Conservation (phyloP, 2,113 vertebrate genomes). For the Paracanthobrama guichenoti region DNA sequence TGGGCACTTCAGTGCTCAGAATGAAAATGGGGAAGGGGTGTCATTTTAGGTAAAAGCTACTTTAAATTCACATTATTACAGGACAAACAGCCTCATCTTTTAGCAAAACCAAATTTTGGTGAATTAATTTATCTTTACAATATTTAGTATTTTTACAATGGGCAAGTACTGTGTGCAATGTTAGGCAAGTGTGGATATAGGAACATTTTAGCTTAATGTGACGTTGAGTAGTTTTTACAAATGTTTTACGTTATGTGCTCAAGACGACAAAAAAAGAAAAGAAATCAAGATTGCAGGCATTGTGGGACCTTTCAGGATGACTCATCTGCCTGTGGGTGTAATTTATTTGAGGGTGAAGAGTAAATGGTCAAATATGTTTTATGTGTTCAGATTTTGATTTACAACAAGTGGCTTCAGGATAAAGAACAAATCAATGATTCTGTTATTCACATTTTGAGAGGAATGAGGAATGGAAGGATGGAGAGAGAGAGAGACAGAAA, state of each 20-base stretch:
- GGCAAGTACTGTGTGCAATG: not conserved
- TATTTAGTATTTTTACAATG: not conserved
- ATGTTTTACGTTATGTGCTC: not conserved
- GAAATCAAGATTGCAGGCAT: not conserved
- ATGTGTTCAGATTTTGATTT: not conserved
- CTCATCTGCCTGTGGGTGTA: slow-evolving; percentile 17
- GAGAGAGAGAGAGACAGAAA: not conserved
- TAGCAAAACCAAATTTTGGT: not conserved
- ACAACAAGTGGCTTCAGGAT: not conserved
- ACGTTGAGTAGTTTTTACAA: not conserved
- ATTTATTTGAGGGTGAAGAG: not conserved
- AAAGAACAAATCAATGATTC: not conserved
- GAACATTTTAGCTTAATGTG: not conserved
- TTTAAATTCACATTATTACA: slow-evolving; percentile 30
- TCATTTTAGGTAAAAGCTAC: slow-evolving; percentile 32
- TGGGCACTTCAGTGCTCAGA: slow-evolving; percentile 30
- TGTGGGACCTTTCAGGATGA: slow-evolving; percentile 8
- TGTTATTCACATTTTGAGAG: not conserved
- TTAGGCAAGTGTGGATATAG: not conserved
- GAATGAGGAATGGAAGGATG: not conserved
- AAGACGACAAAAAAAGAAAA: slow-evolving; percentile 11
- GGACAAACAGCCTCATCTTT: not conserved
- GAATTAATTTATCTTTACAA: not conserved
- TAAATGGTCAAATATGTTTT: slow-evolving; percentile 5
- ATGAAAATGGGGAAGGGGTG: slow-evolving; percentile 20